Conservation (phyloP, 2,888 invertebrate genomes). For the Protodeltote pygarga region DNA sequence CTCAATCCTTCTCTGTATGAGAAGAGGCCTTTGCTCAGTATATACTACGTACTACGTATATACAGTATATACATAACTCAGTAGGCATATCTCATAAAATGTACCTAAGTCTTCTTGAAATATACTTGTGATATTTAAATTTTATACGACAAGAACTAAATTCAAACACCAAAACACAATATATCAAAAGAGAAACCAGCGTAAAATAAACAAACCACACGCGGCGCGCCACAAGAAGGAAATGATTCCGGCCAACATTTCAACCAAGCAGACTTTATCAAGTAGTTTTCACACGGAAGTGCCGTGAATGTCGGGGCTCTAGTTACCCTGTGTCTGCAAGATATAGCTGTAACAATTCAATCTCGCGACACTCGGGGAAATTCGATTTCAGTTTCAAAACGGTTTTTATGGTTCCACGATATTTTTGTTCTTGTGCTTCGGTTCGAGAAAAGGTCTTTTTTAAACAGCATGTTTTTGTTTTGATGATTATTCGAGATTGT, state of each 20-base stretch:
- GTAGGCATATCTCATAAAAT: not conserved
- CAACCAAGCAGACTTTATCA: slow-evolving; percentile 49
- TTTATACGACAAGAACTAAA: too few relatives aligned
- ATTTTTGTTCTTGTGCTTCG: slow-evolving; percentile 44
- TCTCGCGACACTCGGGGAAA: slow-evolving; percentile 55
- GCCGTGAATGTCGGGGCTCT: slow-evolving; percentile 35
- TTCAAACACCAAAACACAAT: too few relatives aligned
- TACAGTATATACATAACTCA: too few relatives aligned
- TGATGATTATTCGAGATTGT: too few relatives aligned
- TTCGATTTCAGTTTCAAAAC: slow-evolving; percentile 55
- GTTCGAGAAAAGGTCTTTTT: slow-evolving; percentile 38
- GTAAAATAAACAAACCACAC: slow-evolving; percentile 15
- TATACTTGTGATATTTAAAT: too few relatives aligned
- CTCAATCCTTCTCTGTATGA: too few relatives aligned
- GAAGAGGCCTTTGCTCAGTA: too few relatives aligned
- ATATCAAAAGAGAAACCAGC: too few relatives aligned
- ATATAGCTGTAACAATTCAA: slow-evolving; percentile 63
- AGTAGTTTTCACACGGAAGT: slow-evolving; percentile 46
- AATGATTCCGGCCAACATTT: slow-evolving; percentile 25
- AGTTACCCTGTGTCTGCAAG: slow-evolving; percentile 52
- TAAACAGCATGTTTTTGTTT: slow-evolving; percentile 26
- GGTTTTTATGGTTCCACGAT: slow-evolving; percentile 41
- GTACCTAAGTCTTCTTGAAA: too few relatives aligned
- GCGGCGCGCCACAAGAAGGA: slow-evolving; percentile 1
- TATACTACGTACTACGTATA: too few relatives aligned